A percentile compares a stretch with the other conserved stretches of the same genome.
These are phyloP conservation scores for Alviniconcha strummeri DNA, from an alignment of 2,888 invertebrate genomes.

Conservation along the genomic window DNA sequence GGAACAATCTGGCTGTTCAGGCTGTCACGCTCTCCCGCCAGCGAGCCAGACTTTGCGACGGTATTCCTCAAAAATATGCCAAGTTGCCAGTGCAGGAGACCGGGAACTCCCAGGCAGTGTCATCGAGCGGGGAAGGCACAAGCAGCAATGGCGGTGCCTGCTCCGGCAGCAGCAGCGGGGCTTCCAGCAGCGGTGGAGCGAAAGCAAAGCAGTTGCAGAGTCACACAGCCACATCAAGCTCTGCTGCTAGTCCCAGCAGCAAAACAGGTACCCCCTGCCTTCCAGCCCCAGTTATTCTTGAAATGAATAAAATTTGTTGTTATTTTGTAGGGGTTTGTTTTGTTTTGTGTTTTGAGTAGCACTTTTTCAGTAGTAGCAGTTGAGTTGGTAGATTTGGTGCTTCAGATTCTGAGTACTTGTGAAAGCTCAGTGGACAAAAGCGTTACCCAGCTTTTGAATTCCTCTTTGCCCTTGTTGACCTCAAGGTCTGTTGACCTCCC, in stretches of 20 bases:
- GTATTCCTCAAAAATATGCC: slow-evolving; percentile 64
- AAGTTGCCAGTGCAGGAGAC: slow-evolving; percentile 39
- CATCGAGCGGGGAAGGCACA: not conserved
- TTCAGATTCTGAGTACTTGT: too few species aligned
- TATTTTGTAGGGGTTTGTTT: not conserved
- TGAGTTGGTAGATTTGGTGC: too few species aligned
- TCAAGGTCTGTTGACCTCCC: too few species aligned
- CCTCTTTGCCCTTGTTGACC: too few species aligned
- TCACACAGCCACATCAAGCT: slow-evolving; percentile 25
- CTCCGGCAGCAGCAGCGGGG: not conserved
- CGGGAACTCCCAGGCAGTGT: slow-evolving; percentile 10
- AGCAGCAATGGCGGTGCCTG: not conserved
- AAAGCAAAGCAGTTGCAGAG: slow-evolving; percentile 32
- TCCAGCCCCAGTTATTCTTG: too few species aligned
- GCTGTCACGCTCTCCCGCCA: slow-evolving; percentile 87
- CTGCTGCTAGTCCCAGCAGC: not conserved
- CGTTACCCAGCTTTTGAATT: too few species aligned
- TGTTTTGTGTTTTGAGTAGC: too few species aligned
- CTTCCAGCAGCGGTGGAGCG: slow-evolving; percentile 30
- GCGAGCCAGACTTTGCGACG: slow-evolving; percentile 87
- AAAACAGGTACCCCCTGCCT: not conserved
- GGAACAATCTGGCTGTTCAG: slow-evolving; percentile 92
- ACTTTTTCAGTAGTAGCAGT: too few species aligned
- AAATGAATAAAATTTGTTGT: not conserved
- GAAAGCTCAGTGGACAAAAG: too few species aligned